Evolutionary conservation across 2,113 vertebrate genomes (phyloP).

Genomic region (Trogon surrucura): DNA sequence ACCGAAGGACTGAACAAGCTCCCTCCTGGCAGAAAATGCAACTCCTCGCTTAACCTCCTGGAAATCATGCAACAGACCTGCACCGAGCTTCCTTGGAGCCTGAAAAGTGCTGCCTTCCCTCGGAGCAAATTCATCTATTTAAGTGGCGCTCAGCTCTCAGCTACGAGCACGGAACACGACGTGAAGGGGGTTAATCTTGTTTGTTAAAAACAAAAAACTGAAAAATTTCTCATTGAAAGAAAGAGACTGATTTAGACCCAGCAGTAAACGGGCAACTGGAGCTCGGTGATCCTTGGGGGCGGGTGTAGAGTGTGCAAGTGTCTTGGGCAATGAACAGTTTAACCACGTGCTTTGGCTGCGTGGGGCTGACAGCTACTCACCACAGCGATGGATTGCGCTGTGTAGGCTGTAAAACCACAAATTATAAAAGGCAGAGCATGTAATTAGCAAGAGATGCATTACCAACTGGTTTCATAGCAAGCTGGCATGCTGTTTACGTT

Average conservation of each 20-base stretch:
- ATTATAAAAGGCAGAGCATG: neutral
- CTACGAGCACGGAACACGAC: neutral
- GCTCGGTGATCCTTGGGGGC: neutral
- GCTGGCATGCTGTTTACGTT: neutral
- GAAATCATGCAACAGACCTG: neutral
- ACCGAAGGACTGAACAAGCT: neutral
- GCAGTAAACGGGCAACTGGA: neutral
- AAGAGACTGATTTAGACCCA: neutral
- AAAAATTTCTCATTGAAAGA: neutral
- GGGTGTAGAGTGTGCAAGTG: neutral
- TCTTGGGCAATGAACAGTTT: constrained; percentile 13
- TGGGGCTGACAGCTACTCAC: constrained; percentile 33
- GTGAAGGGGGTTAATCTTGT: neutral
- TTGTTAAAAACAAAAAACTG: neutral
- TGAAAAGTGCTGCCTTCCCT: neutral
- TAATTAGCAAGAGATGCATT: constrained; percentile 46
- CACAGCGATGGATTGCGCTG: constrained; percentile 42
- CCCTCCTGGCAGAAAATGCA: neutral
- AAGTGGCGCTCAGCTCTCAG: neutral
- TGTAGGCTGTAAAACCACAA: constrained; percentile 57
- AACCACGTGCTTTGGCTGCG: constrained; percentile 22
- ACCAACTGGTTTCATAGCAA: constrained; percentile 8
- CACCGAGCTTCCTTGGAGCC: neutral
- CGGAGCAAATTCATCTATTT: neutral
- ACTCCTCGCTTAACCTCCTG: neutral